These are phyloP conservation scores for Miopithecus talapoin DNA, from an alignment of 2,797 vertebrate species.

Conservation along the genomic window DNA sequence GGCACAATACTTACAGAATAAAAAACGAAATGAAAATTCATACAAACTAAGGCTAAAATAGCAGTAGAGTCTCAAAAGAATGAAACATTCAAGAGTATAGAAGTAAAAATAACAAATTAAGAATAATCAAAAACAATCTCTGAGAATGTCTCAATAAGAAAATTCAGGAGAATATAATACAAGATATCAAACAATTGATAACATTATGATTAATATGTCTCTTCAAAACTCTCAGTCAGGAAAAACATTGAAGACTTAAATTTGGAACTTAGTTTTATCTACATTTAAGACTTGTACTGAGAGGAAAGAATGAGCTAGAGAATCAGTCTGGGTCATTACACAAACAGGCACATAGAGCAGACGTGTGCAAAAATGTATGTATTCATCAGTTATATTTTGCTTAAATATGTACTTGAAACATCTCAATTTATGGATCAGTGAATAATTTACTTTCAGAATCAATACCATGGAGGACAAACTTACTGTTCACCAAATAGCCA, in stretches of 20 bases:
- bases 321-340: background rate
- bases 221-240: background rate
- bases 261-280: constrained; percentile 8
- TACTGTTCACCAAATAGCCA: background rate
- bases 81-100: background rate
- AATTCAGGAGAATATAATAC: background rate
- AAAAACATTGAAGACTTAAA: background rate
- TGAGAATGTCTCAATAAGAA: background rate
- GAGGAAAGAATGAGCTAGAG: background rate
- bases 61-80: background rate
- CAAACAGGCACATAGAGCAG: background rate
- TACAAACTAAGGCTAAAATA: background rate
- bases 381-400: background rate
- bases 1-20: background rate
- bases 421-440: background rate
- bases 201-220: background rate
- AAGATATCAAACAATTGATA: background rate
- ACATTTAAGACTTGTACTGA: background rate
- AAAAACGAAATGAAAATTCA: background rate
- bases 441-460: background rate
- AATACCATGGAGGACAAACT: background rate
- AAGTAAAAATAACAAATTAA: background rate
- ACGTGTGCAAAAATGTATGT: background rate
- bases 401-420: background rate
- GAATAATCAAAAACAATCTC: background rate